A percentile compares a stretch with the other conserved stretches of the same genome.
Evolutionary conservation across 2,113 vertebrate species (phyloP).

Genomic region (Tonatia bakeri): DNA sequence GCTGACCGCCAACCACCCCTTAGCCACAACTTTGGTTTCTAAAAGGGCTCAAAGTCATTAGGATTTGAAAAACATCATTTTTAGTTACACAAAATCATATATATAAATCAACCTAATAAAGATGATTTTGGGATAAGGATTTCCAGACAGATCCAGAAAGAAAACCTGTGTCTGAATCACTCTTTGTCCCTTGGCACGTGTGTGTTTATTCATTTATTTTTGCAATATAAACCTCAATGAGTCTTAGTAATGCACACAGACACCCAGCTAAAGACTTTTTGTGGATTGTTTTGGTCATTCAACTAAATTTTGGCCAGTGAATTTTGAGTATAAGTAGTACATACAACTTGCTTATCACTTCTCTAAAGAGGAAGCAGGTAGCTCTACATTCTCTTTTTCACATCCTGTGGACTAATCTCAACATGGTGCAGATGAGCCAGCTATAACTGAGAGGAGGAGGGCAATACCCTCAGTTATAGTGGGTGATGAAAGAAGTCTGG

Average conservation of each 20-base stretch:
- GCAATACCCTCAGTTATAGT: accelerated
- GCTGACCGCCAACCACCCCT: neutral
- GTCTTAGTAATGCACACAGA: neutral
- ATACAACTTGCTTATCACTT: neutral
- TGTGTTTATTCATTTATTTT: neutral
- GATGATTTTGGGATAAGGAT: neutral
- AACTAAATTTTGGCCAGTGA: neutral
- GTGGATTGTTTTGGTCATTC: neutral
- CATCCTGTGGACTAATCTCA: neutral
- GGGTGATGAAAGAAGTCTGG: neutral
- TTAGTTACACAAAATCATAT: neutral
- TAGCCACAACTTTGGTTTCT: neutral
- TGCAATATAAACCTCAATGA: neutral
- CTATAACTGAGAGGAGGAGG: neutral
- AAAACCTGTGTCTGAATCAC: neutral
- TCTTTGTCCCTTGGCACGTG: neutral
- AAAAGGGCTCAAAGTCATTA: neutral
- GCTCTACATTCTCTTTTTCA: neutral
- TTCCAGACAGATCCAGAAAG: neutral
- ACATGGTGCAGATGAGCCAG: neutral
- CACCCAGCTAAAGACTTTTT: neutral
- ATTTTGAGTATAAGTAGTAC: neutral
- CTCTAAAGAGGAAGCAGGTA: neutral
- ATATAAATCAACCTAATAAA: neutral
- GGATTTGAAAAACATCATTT: neutral